Conservation (phyloP, 2,888 invertebrate species). For the Acronicta psi region DNA sequence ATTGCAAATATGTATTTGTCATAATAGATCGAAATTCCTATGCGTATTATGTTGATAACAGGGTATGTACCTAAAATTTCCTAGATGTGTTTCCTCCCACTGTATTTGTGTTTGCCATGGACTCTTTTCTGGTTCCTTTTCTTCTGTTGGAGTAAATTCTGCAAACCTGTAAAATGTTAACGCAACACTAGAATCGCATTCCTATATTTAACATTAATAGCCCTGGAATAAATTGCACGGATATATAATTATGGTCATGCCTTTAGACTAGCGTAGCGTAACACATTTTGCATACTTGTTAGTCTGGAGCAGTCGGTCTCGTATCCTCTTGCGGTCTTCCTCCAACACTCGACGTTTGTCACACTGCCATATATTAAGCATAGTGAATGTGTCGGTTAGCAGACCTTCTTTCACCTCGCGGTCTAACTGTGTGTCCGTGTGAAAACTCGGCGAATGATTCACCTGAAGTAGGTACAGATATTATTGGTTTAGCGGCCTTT, state of each 20-base stretch:
- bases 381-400: constrained; percentile 92
- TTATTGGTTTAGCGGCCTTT: background rate
- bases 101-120: constrained; percentile 90
- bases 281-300: constrained; percentile 72
- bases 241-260: too few species aligned
- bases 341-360: constrained; percentile 92
- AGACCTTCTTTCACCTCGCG: constrained; percentile 95
- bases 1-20: constrained; percentile 4
- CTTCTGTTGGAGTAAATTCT: constrained; percentile 84
- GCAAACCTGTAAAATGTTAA: constrained; percentile 86
- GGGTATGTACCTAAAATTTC: constrained; percentile 89
- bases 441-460: constrained; percentile 98
- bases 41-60: constrained; percentile 17
- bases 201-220: background rate
- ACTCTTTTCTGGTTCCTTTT: constrained; percentile 83
- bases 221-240: too few species aligned
- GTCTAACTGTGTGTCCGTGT: constrained; percentile 96
- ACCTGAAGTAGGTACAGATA: constrained; percentile 84
- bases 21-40: background rate
- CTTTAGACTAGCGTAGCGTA: too few species aligned
- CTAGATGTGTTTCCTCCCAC: constrained; percentile 93
- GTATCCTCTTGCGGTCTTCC: constrained; percentile 92
- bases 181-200: background rate
- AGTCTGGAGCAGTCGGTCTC: constrained; percentile 91
- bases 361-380: constrained; percentile 93